Percentiles rank a stretch among this genome's conserved stretches.
These are phyloP conservation scores for Corvus hawaiiensis DNA, from an alignment of 2,113 vertebrate genomes.

Conservation along the genomic window DNA sequence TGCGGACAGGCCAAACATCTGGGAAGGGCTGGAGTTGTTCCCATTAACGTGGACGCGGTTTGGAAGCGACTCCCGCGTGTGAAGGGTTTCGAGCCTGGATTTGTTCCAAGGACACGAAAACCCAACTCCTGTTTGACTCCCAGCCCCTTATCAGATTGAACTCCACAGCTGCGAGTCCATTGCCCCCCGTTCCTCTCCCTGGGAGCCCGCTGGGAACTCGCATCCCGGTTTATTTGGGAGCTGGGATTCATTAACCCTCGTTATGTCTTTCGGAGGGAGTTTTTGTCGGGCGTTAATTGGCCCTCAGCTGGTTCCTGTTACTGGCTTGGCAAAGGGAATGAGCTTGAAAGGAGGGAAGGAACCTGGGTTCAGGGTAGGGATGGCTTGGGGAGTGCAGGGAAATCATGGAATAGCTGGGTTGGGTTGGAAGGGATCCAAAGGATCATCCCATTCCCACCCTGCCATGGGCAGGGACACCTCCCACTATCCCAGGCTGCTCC, in stretches of 20 bases:
- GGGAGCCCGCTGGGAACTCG: not conserved
- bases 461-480: not conserved
- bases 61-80: not conserved
- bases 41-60: not conserved
- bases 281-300: not conserved
- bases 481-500: fast-evolving
- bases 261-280: not conserved
- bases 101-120: not conserved
- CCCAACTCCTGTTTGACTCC: not conserved
- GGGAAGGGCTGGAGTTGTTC: not conserved
- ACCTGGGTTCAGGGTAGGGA: not conserved
- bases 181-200: not conserved
- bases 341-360: not conserved
- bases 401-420: not conserved
- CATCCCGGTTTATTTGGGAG: not conserved
- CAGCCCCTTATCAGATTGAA: not conserved
- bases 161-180: not conserved
- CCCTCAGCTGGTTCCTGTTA: not conserved
- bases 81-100: not conserved
- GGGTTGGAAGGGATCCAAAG: not conserved
- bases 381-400: fast-evolving
- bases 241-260: not conserved
- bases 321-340: not conserved
- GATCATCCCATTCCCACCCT: not conserved
- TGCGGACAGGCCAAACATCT: conserved; percentile 11